phyloP scores from a whole-genome alignment of 2,797 vertebrate species.

The Picus viridis region DNA sequence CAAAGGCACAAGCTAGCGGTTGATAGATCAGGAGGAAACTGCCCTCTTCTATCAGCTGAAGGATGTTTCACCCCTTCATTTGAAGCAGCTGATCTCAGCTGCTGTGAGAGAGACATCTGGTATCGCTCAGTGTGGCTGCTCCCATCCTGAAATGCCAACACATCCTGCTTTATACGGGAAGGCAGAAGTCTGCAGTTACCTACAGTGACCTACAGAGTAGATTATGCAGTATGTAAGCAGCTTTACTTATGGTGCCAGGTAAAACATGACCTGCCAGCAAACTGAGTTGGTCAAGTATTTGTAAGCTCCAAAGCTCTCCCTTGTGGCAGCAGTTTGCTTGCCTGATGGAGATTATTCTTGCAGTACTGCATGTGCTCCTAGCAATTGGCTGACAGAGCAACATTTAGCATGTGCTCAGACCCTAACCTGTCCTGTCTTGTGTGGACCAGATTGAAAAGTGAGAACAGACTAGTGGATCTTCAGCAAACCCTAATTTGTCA shows the following conservation, averaged over 20 bases:
- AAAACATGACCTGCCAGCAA: constrained; percentile 20
- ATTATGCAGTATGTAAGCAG: constrained; percentile 12
- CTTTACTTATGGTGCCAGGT: constrained; percentile 7
- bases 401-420: neutral
- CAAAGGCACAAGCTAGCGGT: neutral
- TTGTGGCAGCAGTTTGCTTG: neutral
- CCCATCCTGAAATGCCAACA: constrained; percentile 35
- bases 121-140: constrained; percentile 30
- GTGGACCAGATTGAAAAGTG: neutral
- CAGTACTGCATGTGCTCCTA: neutral
- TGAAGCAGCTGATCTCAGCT: constrained; percentile 25
- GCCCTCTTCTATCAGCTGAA: constrained; percentile 11
- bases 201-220: neutral
- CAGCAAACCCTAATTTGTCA: neutral
- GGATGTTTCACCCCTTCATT: constrained; percentile 1
- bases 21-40: constrained; percentile 1
- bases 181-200: constrained; percentile 1
- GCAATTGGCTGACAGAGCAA: neutral
- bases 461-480: neutral
- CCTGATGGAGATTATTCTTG: neutral
- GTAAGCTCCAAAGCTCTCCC: neutral
- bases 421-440: neutral
- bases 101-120: constrained; percentile 35
- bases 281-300: constrained; percentile 15
- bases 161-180: constrained; percentile 24